Percentiles rank a stretch among this genome's conserved stretches.
phyloP scores from a whole-genome alignment of 2,888 invertebrate genomes.

The Drosophila percnosoma region DNA sequence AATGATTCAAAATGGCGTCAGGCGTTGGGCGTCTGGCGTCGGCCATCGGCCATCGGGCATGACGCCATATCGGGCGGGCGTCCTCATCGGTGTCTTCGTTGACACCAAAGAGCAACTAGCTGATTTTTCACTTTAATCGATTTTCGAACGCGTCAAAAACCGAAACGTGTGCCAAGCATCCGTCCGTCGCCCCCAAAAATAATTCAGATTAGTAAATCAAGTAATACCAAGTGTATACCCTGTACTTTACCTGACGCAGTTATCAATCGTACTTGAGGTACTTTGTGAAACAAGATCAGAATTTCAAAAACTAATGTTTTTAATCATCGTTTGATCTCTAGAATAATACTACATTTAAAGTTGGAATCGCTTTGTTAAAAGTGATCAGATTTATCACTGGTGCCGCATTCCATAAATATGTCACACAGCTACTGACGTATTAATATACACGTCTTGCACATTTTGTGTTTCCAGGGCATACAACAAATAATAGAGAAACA shows the following conservation, averaged over 20 bases:
- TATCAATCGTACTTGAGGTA: not conserved
- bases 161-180: constrained; percentile 68
- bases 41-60: constrained; percentile 26
- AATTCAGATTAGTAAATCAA: not conserved
- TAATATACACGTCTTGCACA: not conserved
- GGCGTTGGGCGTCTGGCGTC: constrained; percentile 27
- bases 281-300: not conserved
- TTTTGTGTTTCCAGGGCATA: constrained; percentile 1
- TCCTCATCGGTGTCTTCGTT: constrained; percentile 28
- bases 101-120: constrained; percentile 29
- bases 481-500: not conserved
- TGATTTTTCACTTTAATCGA: constrained; percentile 60
- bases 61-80: constrained; percentile 50
- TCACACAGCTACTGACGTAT: not conserved
- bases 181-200: constrained; percentile 31
- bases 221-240: not conserved
- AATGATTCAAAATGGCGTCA: constrained; percentile 60
- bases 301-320: not conserved
- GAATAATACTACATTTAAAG: not conserved
- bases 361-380: not conserved
- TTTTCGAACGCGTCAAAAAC: constrained; percentile 31
- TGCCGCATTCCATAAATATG: not conserved
- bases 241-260: not conserved
- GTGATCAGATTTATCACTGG: fast-evolving
- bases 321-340: not conserved